A percentile compares a stretch with the other conserved stretches of the same genome.
phyloP scores from a whole-genome alignment of 2,113 vertebrate genomes.

The Oryzias woworae region DNA sequence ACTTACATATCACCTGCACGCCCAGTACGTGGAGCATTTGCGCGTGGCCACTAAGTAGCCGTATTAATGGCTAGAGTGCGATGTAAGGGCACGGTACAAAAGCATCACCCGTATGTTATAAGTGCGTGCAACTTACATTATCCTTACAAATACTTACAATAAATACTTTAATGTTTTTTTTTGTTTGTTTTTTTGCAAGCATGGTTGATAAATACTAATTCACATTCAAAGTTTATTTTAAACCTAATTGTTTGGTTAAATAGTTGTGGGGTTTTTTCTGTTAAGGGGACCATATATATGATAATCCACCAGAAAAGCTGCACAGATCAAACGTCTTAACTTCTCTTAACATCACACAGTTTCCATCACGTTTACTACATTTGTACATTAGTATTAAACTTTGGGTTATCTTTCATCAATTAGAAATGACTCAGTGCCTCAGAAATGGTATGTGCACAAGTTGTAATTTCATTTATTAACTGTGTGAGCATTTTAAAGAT shows the following conservation, averaged over 20 bases:
- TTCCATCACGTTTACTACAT: conserved; percentile 14
- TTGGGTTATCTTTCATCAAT: conserved; percentile 14
- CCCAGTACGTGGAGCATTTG: too few relatives aligned
- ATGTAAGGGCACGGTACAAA: too few relatives aligned
- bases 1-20: too few relatives aligned
- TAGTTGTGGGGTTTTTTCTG: conserved; percentile 4
- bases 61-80: too few relatives aligned
- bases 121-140: too few relatives aligned
- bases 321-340: conserved; percentile 8
- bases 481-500: conserved; percentile 13
- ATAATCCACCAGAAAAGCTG: conserved; percentile 7
- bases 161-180: too few relatives aligned
- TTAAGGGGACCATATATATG: conserved; percentile 5
- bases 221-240: background rate
- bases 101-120: too few relatives aligned
- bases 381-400: conserved; percentile 18
- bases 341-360: background rate
- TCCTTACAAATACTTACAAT: too few relatives aligned
- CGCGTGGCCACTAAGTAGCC: too few relatives aligned
- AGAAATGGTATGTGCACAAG: conserved; percentile 13
- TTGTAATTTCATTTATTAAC: conserved; percentile 32
- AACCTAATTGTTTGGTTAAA: conserved; percentile 2
- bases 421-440: conserved; percentile 12
- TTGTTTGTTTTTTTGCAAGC: too few relatives aligned
- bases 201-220: too few relatives aligned